Percentiles rank a stretch among this genome's conserved stretches.
These are phyloP conservation scores for Limnephilus lunatus DNA, from an alignment of 2,888 invertebrate species.

Conservation along the genomic window DNA sequence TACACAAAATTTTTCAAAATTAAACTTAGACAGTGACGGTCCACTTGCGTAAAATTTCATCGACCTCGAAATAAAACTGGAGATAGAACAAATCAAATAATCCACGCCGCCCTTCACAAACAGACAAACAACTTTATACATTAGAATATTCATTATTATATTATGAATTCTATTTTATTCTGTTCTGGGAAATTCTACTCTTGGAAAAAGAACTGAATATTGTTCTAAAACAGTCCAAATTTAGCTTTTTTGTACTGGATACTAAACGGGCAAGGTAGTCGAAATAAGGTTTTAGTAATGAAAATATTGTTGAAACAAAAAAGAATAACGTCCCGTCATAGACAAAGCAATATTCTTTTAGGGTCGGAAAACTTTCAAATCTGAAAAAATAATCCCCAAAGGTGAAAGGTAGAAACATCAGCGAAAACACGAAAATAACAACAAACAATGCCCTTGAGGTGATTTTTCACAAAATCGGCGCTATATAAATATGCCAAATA, in stretches of 20 bases:
- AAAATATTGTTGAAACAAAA: neutral
- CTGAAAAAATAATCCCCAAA: neutral
- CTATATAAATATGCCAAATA: too few relatives aligned
- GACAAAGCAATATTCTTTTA: slow-evolving; percentile 10
- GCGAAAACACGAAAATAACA: slow-evolving; percentile 17
- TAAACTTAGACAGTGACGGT: too few relatives aligned
- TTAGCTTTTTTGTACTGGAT: neutral
- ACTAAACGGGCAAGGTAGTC: neutral
- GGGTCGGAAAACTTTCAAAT: neutral
- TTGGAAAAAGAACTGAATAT: neutral
- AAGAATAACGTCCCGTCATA: neutral
- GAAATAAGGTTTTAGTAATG: neutral
- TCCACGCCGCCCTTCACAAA: neutral
- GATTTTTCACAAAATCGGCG: neutral
- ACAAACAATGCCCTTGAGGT: neutral
- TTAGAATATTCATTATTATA: neutral
- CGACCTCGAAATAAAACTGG: too few relatives aligned
- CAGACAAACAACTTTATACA: too few relatives aligned
- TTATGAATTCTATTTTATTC: neutral
- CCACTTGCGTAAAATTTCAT: too few relatives aligned
- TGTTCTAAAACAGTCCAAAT: neutral
- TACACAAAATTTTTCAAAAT: too few relatives aligned
- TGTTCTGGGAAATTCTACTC: neutral
- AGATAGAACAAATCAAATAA: too few relatives aligned
- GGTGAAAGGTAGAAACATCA: neutral